phyloP scores from a whole-genome alignment of 2,797 vertebrate species.

The Enteromius mattozi region DNA sequence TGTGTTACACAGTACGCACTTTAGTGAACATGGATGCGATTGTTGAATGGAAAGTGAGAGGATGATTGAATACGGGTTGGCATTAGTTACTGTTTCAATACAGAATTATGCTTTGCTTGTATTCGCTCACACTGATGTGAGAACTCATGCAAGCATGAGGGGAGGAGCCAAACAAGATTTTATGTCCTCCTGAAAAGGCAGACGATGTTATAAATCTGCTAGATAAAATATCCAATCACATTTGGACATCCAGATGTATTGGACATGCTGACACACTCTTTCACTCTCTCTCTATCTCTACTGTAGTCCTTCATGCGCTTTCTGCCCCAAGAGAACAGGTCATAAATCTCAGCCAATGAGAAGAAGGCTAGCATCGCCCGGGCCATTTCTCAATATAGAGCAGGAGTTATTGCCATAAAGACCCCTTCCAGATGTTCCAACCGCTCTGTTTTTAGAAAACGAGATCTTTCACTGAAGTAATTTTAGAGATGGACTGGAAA shows the following conservation, averaged over 20 bases:
- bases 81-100: conserved; percentile 10
- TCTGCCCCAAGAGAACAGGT: conserved; percentile 16
- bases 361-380: not conserved
- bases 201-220: conserved; percentile 39
- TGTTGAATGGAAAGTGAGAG: conserved; percentile 17
- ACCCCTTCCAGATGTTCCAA: conserved; percentile 14
- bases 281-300: not conserved
- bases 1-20: conserved; percentile 48
- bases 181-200: conserved; percentile 28
- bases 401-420: not conserved
- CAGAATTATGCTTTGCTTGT: conserved; percentile 6
- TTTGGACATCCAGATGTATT: conserved; percentile 33
- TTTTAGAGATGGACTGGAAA: conserved; percentile 27
- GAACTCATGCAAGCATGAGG: conserved; percentile 13
- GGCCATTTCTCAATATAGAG: conserved; percentile 6
- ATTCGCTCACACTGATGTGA: not conserved
- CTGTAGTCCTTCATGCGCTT: not conserved
- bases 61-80: conserved; percentile 14
- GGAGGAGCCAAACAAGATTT: conserved; percentile 10
- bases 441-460: conserved; percentile 6
- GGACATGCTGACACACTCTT: conserved; percentile 34
- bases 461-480: conserved; percentile 23
- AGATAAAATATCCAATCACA: conserved; percentile 31
- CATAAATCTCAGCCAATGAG: conserved; percentile 45
- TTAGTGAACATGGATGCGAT: conserved; percentile 35